These are phyloP conservation scores for Lordiphosa collinella DNA, from an alignment of 1,140 invertebrate genomes.

Conservation along the genomic window DNA sequence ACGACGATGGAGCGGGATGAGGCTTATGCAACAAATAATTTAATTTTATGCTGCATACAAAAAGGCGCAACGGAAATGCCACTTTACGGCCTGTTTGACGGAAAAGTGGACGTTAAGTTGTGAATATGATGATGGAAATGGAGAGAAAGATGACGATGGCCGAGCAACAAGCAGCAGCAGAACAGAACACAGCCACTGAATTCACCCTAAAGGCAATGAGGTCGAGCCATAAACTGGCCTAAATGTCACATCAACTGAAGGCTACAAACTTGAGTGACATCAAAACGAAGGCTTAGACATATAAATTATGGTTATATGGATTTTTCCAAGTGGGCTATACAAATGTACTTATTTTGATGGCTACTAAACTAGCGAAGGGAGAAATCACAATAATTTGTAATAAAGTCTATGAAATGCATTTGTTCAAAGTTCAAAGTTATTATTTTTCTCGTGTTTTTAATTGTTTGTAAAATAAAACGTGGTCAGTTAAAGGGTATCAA, in stretches of 20 bases:
- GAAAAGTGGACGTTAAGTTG: slow-evolving; percentile 74
- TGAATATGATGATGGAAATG: slow-evolving; percentile 70
- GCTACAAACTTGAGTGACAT: slow-evolving; percentile 21
- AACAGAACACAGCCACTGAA: too few relatives aligned
- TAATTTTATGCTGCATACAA: slow-evolving; percentile 75
- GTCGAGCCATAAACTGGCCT: slow-evolving; percentile 67
- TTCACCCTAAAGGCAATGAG: slow-evolving; percentile 39
- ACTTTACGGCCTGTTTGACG: slow-evolving; percentile 76
- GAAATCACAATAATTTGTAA: too few relatives aligned
- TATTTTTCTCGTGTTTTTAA: too few relatives aligned
- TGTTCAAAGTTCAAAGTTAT: too few relatives aligned
- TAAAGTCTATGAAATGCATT: too few relatives aligned
- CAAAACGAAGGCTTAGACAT: slow-evolving; percentile 38
- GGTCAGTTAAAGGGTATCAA: too few relatives aligned
- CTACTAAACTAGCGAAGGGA: too few relatives aligned
- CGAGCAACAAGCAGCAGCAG: too few relatives aligned
- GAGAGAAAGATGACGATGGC: slow-evolving; percentile 40
- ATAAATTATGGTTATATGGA: slow-evolving; percentile 13
- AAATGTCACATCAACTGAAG: slow-evolving; percentile 54
- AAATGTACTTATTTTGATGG: too few relatives aligned
- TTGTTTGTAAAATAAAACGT: too few relatives aligned
- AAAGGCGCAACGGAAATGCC: slow-evolving; percentile 63
- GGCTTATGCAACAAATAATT: slow-evolving; percentile 76
- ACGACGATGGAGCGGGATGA: background rate
- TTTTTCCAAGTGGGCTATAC: too few relatives aligned